These are phyloP conservation scores for Grus americana DNA, from an alignment of 2,113 vertebrate genomes.

Conservation along the genomic window DNA sequence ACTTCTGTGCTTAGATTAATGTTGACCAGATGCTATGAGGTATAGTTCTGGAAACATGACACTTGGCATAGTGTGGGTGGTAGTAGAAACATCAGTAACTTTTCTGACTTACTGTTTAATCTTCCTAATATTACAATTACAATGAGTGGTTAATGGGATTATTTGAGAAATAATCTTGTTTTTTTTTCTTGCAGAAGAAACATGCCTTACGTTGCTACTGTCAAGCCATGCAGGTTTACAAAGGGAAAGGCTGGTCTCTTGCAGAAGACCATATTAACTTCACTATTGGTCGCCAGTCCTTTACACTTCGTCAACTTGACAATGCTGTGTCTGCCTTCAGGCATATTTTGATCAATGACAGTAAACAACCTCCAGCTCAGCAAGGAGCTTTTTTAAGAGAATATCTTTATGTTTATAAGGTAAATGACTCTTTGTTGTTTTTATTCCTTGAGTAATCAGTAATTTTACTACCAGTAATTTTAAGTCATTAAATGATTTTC, in stretches of 20 bases:
- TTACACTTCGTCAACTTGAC: constrained; percentile 88
- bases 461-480: neutral
- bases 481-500: neutral
- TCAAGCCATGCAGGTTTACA: constrained; percentile 98
- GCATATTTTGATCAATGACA: constrained; percentile 94
- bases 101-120: neutral
- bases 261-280: constrained; percentile 99
- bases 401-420: constrained; percentile 97
- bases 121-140: neutral
- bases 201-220: constrained; percentile 96
- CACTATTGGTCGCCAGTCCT: constrained; percentile 96
- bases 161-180: neutral
- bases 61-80: fast-evolving
- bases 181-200: constrained; percentile 79
- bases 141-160: neutral
- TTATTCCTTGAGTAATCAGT: neutral
- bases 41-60: neutral
- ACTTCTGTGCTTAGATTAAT: neutral
- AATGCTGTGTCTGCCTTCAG: constrained; percentile 91
- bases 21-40: neutral
- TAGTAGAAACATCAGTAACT: neutral
- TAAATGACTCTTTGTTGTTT: constrained; percentile 12
- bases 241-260: constrained; percentile 94
- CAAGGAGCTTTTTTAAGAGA: constrained; percentile 95
- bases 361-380: constrained; percentile 91